Evolutionary conservation across 2,113 vertebrate species (phyloP).

Genomic region (Cricetomys ansorgei): DNA sequence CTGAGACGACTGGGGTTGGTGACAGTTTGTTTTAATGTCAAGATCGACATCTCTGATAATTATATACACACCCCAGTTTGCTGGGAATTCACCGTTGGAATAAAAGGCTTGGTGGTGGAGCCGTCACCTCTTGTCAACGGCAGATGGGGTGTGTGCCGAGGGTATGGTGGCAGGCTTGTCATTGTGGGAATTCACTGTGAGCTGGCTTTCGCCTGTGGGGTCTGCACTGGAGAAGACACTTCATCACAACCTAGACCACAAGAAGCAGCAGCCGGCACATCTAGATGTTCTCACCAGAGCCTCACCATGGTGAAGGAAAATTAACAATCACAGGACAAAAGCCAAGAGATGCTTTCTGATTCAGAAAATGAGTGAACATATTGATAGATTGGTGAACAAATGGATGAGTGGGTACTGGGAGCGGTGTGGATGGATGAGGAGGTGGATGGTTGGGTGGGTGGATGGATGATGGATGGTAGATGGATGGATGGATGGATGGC

Average conservation of each 20-base stretch:
- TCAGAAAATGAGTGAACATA: neutral
- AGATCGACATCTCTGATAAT: constrained; percentile 69
- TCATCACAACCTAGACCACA: neutral
- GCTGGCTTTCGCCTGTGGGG: neutral
- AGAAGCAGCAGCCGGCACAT: neutral
- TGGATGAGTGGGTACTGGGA: no score
- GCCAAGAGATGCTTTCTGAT: neutral
- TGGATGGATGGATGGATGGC: neutral
- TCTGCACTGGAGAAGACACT: neutral
- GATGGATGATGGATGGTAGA: neutral
- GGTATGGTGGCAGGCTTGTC: neutral
- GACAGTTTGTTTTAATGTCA: constrained; percentile 76
- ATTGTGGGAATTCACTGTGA: neutral
- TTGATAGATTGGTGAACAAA: neutral
- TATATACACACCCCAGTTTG: constrained; percentile 68
- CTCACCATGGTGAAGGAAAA: neutral
- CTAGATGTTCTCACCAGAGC: neutral
- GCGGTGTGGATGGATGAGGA: neutral
- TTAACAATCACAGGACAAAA: neutral
- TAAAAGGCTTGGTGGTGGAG: constrained; percentile 29
- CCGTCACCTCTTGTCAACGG: neutral
- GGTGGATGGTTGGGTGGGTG: neutral
- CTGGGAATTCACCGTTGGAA: neutral
- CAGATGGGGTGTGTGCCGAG: constrained; percentile 8
- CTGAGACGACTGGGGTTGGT: neutral